Conservation (phyloP, 2,888 invertebrate genomes). For the Erannis defoliaria region DNA sequence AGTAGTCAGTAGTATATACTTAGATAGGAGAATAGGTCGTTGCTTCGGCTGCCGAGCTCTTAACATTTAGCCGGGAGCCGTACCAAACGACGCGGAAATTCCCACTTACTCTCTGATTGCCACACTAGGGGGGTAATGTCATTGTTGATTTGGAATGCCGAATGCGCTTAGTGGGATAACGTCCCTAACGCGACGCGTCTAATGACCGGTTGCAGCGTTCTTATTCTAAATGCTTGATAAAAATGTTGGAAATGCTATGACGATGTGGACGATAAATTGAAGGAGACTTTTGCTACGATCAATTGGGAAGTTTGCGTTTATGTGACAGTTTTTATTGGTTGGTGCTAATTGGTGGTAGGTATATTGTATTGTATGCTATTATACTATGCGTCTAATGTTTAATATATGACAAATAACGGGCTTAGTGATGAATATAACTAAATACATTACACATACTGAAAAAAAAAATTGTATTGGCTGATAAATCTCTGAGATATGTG, state of each 20-base stretch:
- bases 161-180: conserved; percentile 77
- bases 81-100: conserved; percentile 84
- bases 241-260: conserved; percentile 10
- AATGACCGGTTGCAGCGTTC: conserved; percentile 53
- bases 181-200: conserved; percentile 56
- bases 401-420: no score
- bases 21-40: conserved; percentile 52
- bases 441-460: no score
- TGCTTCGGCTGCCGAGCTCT: conserved; percentile 71
- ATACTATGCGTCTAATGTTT: no score
- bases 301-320: background rate
- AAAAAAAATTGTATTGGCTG: no score
- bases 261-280: conserved; percentile 10
- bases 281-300: background rate
- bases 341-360: no score
- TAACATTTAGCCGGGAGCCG: conserved; percentile 82
- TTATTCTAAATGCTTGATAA: conserved; percentile 36
- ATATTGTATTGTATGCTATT: no score
- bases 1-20: conserved; percentile 26
- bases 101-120: conserved; percentile 85
- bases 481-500: no score
- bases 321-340: background rate
- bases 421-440: no score
- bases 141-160: conserved; percentile 82
- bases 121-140: conserved; percentile 84